Percentiles rank a stretch among this genome's conserved stretches.
phyloP scores from a whole-genome alignment of 2,113 vertebrate genomes.

The Martes martes region DNA sequence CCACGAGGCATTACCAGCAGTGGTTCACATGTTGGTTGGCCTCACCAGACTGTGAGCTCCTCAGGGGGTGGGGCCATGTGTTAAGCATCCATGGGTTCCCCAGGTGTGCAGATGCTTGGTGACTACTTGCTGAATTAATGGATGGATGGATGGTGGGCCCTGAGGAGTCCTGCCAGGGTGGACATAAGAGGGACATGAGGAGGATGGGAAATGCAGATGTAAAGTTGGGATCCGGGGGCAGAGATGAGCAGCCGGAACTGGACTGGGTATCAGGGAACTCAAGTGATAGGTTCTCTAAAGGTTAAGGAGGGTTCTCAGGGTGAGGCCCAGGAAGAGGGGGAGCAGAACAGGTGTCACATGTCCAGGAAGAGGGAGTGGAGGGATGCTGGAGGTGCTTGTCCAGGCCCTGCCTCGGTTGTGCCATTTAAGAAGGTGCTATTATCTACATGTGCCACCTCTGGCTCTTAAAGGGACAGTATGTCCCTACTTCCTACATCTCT shows the following conservation, averaged over 20 bases:
- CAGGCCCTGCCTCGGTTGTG: neutral
- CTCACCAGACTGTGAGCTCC: neutral
- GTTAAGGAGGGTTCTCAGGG: neutral
- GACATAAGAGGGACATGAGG: neutral
- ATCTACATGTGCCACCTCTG: neutral
- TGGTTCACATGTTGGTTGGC: accelerated
- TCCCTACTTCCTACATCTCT: neutral
- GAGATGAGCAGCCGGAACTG: neutral
- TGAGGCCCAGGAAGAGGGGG: neutral
- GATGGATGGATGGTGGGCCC: neutral
- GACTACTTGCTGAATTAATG: neutral
- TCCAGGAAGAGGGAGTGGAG: neutral
- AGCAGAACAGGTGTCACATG: neutral
- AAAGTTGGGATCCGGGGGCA: neutral
- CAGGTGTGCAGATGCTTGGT: neutral
- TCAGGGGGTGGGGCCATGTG: neutral
- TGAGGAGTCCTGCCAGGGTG: neutral
- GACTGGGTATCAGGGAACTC: neutral
- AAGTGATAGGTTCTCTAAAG: neutral
- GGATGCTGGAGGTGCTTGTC: neutral
- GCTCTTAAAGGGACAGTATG: neutral
- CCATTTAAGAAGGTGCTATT: too few relatives aligned
- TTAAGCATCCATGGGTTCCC: neutral
- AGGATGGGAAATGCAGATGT: neutral
- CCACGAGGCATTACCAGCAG: neutral